A percentile compares a stretch with the other conserved stretches of the same genome.
phyloP scores from a whole-genome alignment of 2,113 vertebrate genomes.

The Hiodon tergisus region DNA sequence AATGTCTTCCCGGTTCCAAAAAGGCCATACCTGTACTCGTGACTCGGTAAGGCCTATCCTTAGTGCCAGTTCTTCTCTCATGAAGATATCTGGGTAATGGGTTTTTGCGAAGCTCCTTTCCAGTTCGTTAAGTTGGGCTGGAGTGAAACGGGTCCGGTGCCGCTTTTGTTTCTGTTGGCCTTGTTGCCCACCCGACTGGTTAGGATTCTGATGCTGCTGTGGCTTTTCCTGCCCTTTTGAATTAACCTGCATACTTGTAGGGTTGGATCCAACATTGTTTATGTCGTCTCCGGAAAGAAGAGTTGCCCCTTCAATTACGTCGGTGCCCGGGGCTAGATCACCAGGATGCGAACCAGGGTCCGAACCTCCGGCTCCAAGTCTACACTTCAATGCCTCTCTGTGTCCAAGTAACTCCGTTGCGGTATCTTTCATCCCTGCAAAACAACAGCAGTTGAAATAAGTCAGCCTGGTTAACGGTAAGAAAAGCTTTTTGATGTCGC shows the following conservation, averaged over 20 bases:
- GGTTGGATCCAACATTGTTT: slow-evolving; percentile 82
- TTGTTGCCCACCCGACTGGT: slow-evolving; percentile 66
- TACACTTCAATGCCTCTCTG: slow-evolving; percentile 91
- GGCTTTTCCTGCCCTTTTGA: slow-evolving; percentile 91
- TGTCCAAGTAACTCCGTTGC: slow-evolving; percentile 89
- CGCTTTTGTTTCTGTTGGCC: slow-evolving; percentile 94
- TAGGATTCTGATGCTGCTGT: slow-evolving; percentile 68
- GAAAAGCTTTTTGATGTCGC: not conserved
- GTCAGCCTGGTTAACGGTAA: not conserved
- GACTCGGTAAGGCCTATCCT: slow-evolving; percentile 96
- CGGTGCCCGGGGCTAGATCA: slow-evolving; percentile 82
- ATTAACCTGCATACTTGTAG: slow-evolving; percentile 78
- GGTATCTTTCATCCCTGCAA: slow-evolving; percentile 94
- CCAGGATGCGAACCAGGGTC: slow-evolving; percentile 91
- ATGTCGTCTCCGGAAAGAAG: slow-evolving; percentile 93
- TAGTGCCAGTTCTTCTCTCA: slow-evolving; percentile 93
- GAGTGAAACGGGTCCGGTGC: slow-evolving; percentile 95
- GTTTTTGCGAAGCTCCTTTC: slow-evolving; percentile 98
- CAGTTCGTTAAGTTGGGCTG: slow-evolving; percentile 94
- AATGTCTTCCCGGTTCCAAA: too few relatives aligned
- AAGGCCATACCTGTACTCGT: slow-evolving; percentile 81
- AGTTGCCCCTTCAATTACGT: slow-evolving; percentile 87
- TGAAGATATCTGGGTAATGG: slow-evolving; percentile 98
- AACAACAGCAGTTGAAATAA: slow-evolving; percentile 30
- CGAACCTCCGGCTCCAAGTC: slow-evolving; percentile 78